Base-by-base conservation (phyloP, 92 coral and sea anemone genomes). In the Umimayanthus chanpuru region DNA sequence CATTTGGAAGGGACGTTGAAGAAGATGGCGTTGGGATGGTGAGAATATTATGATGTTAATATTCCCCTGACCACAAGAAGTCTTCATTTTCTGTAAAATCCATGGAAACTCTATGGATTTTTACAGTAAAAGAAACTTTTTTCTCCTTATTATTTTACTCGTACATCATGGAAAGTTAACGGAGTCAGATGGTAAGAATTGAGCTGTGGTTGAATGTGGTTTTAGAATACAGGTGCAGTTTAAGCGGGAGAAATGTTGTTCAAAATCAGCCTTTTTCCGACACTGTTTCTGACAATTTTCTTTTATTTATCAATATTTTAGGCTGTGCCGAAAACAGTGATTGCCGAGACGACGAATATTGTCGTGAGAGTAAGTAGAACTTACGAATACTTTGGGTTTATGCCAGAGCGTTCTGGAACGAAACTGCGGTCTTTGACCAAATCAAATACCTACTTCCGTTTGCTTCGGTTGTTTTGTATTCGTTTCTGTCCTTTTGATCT, bases 21-120 rank as follows among this genome's bases (percentile, higher is more conserved):
- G 73, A 83, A 83, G 65, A 83, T 83, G 87, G 87, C 87, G 87
- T 41, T 38, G 58, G 58, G 65, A 6, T 26, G 49, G 41, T 29
- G 66, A 41, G 86, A 71, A 29, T 70, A 72, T 50, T 50, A 43
- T 28, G 65, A 25, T 67, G 87, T 68, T 30, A 83, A 83, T 83
- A 28, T 83, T 83, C 78, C 73, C 64, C 79, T 44, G 66, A 83
- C 78, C 78, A 30, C 87, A 71, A 82, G n/a, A 70, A 67, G 40
- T 76, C 81, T 77, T 65, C 89, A 70, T 85, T 56, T 61, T 83
- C 65, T 70, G 71, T 73, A 39, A 93, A 93, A 90, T 91, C 94
- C 92, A 92, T 92, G 96, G 96, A 91, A 95, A 90, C 86, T 89
- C 90, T 90, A 95, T 95, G 98, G 98, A 90, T 91, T 88, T 88